Percentiles rank a stretch among this genome's conserved stretches.
These are phyloP conservation scores for Protophormia terraenovae DNA, from an alignment of 2,888 invertebrate species.

Conservation along the genomic window DNA sequence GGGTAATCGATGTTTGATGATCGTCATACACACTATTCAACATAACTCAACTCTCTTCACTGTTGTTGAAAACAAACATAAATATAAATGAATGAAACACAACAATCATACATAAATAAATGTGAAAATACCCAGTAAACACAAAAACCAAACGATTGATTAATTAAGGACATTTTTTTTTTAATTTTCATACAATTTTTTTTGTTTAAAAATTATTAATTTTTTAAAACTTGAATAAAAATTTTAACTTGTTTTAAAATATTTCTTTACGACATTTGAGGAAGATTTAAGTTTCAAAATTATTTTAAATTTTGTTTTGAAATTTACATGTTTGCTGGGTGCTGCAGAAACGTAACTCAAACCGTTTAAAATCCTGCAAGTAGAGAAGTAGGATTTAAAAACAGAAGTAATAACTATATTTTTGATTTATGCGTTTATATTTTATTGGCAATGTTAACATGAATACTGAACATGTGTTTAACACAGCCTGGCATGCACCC, in stretches of 20 bases:
- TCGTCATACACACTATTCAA: not conserved
- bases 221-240: too few species aligned
- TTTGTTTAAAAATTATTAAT: too few species aligned
- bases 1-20: slow-evolving; percentile 41
- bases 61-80: slow-evolving; percentile 17
- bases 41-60: too few species aligned
- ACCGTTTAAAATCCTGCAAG: too few species aligned
- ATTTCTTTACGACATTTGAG: too few species aligned
- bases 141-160: not conserved
- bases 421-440: slow-evolving; percentile 65
- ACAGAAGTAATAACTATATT: slow-evolving; percentile 25
- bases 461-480: slow-evolving; percentile 59
- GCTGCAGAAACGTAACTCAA: too few species aligned
- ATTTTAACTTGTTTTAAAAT: too few species aligned
- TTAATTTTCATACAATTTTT: too few species aligned
- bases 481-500: not conserved
- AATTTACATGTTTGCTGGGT: too few species aligned
- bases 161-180: too few species aligned
- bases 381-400: not conserved
- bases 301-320: too few species aligned
- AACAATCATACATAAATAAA: not conserved
- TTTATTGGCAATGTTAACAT: slow-evolving; percentile 65
- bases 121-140: not conserved
- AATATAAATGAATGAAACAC: slow-evolving; percentile 1
- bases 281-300: too few species aligned